A percentile compares a stretch with the other conserved stretches of the same genome.
Conservation (phyloP, 2,113 vertebrate species). For the Malaclemys terrapin region DNA sequence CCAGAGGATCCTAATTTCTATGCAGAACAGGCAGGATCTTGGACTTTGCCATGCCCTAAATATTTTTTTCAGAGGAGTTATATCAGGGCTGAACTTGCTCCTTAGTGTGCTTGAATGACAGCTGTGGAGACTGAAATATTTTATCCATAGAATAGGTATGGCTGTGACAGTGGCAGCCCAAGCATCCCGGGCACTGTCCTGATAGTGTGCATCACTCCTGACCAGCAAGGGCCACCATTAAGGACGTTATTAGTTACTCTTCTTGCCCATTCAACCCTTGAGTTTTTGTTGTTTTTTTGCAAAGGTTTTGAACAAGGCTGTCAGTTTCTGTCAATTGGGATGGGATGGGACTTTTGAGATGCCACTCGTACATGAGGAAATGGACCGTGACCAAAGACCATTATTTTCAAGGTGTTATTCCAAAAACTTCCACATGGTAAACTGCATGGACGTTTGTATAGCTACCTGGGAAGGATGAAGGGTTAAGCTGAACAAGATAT, state of each 20-base stretch:
- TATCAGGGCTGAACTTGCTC: neutral
- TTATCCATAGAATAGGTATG: neutral
- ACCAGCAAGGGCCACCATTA: neutral
- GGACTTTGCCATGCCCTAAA: neutral
- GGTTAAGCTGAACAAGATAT: neutral
- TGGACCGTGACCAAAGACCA: neutral
- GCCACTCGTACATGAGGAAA: neutral
- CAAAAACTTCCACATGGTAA: neutral
- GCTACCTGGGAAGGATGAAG: neutral
- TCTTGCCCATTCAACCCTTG: neutral
- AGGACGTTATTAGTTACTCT: neutral
- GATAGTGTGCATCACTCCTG: fast-evolving
- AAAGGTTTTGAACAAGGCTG: neutral
- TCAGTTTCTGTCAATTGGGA: neutral
- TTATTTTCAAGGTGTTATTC: neutral
- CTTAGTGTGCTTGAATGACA: neutral
- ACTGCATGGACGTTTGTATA: neutral
- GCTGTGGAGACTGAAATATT: neutral
- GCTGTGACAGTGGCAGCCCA: neutral
- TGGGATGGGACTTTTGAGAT: neutral
- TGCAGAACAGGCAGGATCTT: neutral
- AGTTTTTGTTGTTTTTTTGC: neutral
- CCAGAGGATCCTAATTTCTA: neutral
- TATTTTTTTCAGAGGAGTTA: neutral
- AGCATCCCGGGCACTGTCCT: neutral